These are phyloP conservation scores for Vanessa atalanta DNA, from an alignment of 1,140 invertebrate genomes.

Conservation along the genomic window DNA sequence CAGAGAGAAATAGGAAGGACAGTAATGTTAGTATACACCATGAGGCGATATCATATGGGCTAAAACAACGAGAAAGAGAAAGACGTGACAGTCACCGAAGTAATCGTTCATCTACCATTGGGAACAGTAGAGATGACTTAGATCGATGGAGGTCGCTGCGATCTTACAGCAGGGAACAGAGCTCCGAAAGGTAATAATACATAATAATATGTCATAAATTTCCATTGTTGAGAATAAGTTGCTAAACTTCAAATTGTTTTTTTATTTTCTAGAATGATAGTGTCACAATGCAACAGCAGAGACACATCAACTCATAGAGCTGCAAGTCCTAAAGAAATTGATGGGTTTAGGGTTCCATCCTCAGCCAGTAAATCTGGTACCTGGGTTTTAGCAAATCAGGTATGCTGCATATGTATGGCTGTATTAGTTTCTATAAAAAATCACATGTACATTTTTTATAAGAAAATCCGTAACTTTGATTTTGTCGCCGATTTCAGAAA, in stretches of 20 bases:
- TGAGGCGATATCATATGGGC: constrained; percentile 50
- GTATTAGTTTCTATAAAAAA: too few relatives aligned
- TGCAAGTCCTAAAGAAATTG: constrained; percentile 64
- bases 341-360: constrained; percentile 66
- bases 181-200: constrained; percentile 63
- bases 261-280: constrained; percentile 62
- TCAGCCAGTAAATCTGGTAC: constrained; percentile 48
- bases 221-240: too few relatives aligned
- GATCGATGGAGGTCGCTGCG: constrained; percentile 73
- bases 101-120: constrained; percentile 72
- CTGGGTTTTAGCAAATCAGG: constrained; percentile 50
- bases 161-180: constrained; percentile 73
- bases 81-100: constrained; percentile 72
- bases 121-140: constrained; percentile 73
- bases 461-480: too few relatives aligned
- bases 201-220: not conserved
- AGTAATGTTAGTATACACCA: constrained; percentile 70
- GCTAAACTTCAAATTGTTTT: constrained; percentile 13
- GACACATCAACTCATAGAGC: constrained; percentile 66
- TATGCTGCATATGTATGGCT: constrained; percentile 18
- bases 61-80: constrained; percentile 64
- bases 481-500: constrained; percentile 36
- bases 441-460: not conserved
- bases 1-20: constrained; percentile 61
- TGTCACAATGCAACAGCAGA: constrained; percentile 76